Base-by-base conservation (phyloP, 2,888 invertebrate species). In the Branchipolynoe longqiensis region DNA sequence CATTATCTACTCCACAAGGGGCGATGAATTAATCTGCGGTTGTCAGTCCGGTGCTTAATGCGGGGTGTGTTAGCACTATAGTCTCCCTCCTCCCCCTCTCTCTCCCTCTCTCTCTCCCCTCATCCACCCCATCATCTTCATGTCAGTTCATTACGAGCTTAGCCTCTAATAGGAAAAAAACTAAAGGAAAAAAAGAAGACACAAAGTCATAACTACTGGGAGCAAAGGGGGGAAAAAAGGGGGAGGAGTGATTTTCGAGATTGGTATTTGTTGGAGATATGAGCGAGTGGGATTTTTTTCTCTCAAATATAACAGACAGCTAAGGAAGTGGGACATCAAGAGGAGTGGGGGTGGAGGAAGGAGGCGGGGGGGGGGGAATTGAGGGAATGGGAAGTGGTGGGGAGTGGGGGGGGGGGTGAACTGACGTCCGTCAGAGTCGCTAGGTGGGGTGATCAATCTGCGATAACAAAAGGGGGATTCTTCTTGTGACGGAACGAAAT, bases 71-170 rank as follows among this genome's bases (percentile, higher is more conserved):
- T n/a, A n/a, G n/a, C n/a, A n/a, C n/a, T n/a, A n/a, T n/a, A n/a
- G n/a, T n/a, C n/a, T n/a, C n/a, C n/a, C n/a, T n/a, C n/a, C n/a
- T n/a, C n/a, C n/a, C n/a, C n/a, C n/a, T n/a, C n/a, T n/a, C n/a
- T n/a, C n/a, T n/a, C n/a, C 62, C 25, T n/a, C n/a, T 25, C 38
- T 33, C 38, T 22, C 69, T 33, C 36, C 38, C 36, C 69, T 69
- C 33, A 18, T 69, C 69, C 12, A 22, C 69, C 18, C 38, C 22
- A 36, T 25, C 69, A 33, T 69, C 36, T 69, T 69, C n/a, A 12
- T 25, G 62, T 69, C 69, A 69, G 36, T 69, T 69, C 69, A 69
- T 69, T 69, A 69, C 38, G 69, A 36, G n/a, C 69, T 33, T 38
- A 69, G 36, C 38, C 38, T 8, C 4, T 4, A 58, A n/a, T 8